A percentile compares a stretch with the other conserved stretches of the same genome.
These are phyloP conservation scores for Rhynchotus rufescens DNA, from an alignment of 2,797 vertebrate genomes.

Conservation along the genomic window DNA sequence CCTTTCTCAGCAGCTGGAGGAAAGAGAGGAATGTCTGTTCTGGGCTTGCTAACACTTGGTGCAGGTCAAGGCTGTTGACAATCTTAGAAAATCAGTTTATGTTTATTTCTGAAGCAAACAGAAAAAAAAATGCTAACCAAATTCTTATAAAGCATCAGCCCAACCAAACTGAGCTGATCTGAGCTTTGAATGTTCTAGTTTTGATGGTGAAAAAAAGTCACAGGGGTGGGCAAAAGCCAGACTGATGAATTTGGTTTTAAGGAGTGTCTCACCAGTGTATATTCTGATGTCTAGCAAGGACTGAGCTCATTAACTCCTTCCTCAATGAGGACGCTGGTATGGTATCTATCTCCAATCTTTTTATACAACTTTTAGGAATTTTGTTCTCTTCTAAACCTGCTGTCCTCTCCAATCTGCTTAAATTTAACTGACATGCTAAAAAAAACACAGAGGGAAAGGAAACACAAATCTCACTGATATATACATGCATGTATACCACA, in stretches of 20 bases:
- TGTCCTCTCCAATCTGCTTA: not conserved
- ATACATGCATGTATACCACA: fast-evolving
- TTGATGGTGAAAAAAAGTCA: not conserved
- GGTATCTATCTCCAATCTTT: not conserved
- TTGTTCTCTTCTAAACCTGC: not conserved
- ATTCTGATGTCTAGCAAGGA: not conserved
- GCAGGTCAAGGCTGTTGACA: not conserved
- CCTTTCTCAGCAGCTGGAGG: not conserved
- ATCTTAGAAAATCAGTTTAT: not conserved
- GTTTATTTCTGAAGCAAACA: not conserved
- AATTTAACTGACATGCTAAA: not conserved
- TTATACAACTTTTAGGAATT: not conserved
- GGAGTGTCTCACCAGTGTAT: not conserved
- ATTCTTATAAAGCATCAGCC: not conserved
- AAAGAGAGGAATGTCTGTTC: not conserved
- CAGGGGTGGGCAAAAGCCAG: not conserved
- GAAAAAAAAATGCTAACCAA: not conserved
- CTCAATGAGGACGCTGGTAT: not conserved
- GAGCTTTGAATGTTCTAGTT: not conserved
- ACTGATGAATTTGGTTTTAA: not conserved
- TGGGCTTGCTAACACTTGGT: not conserved
- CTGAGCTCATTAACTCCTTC: not conserved
- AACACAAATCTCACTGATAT: not conserved
- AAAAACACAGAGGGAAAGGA: not conserved
- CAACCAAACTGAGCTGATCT: not conserved